These are phyloP conservation scores for Helogale parvula DNA, from an alignment of 2,113 vertebrate species.

Conservation along the genomic window DNA sequence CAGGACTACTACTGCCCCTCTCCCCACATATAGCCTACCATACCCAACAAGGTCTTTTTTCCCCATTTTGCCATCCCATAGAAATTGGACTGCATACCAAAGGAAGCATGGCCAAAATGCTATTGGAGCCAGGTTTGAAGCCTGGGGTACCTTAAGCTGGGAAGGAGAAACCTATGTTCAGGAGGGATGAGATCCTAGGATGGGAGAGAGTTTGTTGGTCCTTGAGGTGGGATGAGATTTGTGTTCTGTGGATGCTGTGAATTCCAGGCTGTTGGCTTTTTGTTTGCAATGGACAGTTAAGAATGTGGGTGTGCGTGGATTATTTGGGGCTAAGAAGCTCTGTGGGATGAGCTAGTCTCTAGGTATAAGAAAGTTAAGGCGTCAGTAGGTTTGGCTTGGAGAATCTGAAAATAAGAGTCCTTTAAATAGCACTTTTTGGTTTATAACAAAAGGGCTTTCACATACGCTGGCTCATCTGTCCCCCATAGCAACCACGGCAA, in stretches of 20 bases:
- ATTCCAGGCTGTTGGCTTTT: not conserved
- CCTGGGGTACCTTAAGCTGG: not conserved
- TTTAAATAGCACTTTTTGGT: slow-evolving; percentile 19
- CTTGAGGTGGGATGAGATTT: not conserved
- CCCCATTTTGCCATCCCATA: not conserved
- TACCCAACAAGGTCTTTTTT: not conserved
- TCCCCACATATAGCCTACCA: too few species aligned
- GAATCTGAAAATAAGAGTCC: slow-evolving; percentile 28
- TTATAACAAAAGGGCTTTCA: not conserved
- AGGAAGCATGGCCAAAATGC: not conserved
- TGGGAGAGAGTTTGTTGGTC: not conserved
- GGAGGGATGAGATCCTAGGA: not conserved
- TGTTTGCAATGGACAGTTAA: not conserved
- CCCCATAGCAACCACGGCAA: not conserved
- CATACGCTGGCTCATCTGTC: not conserved
- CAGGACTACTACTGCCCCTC: not conserved
- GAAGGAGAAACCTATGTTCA: not conserved
- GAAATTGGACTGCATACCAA: not conserved
- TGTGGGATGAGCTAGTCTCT: not conserved
- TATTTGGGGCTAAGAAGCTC: not conserved
- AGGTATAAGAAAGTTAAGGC: not conserved
- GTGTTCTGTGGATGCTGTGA: not conserved
- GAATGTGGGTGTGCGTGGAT: not conserved
- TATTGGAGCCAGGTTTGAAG: not conserved
- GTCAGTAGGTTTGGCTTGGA: not conserved